Conservation (phyloP, 2,888 invertebrate genomes). For the Leptopilina drosophilae region DNA sequence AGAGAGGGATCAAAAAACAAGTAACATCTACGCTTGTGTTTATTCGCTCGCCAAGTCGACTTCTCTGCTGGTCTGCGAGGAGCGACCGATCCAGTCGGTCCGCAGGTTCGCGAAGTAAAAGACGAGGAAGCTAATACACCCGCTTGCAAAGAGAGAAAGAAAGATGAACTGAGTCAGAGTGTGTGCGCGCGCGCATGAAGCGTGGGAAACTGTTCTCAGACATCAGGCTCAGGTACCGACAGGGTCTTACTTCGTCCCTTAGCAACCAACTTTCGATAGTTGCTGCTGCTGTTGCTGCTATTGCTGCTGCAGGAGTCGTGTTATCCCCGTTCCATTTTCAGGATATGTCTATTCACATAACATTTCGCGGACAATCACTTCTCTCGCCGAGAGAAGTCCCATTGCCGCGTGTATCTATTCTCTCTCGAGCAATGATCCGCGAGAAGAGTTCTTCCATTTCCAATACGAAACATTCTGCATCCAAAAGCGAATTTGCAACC, state of each 20-base stretch:
- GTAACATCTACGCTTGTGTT: slow-evolving; percentile 49
- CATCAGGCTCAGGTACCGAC: slow-evolving; percentile 55
- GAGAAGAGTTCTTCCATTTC: too few species aligned
- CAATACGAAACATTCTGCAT: too few species aligned
- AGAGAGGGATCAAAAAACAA: background rate
- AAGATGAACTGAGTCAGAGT: slow-evolving; percentile 47
- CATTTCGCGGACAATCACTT: background rate
- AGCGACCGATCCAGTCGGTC: slow-evolving; percentile 35
- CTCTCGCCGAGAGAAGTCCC: background rate
- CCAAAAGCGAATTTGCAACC: too few species aligned
- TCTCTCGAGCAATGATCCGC: too few species aligned
- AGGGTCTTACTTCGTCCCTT: slow-evolving; percentile 51
- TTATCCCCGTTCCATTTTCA: slow-evolving; percentile 30
- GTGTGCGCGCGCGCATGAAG: slow-evolving; percentile 61
- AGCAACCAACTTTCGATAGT: slow-evolving; percentile 45
- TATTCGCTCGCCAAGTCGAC: slow-evolving; percentile 50
- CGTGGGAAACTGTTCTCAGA: slow-evolving; percentile 66
- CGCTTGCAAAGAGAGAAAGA: slow-evolving; percentile 47
- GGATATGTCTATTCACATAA: slow-evolving; percentile 3
- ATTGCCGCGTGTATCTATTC: background rate
- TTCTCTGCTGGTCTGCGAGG: slow-evolving; percentile 1
- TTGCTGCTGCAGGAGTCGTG: slow-evolving; percentile 45
- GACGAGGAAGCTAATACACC: slow-evolving; percentile 35
- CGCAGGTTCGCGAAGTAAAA: slow-evolving; percentile 30
- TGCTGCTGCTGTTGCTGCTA: slow-evolving; percentile 17